Conservation (phyloP, 2,888 invertebrate species). For the Drosophila pseudotalamancana region DNA sequence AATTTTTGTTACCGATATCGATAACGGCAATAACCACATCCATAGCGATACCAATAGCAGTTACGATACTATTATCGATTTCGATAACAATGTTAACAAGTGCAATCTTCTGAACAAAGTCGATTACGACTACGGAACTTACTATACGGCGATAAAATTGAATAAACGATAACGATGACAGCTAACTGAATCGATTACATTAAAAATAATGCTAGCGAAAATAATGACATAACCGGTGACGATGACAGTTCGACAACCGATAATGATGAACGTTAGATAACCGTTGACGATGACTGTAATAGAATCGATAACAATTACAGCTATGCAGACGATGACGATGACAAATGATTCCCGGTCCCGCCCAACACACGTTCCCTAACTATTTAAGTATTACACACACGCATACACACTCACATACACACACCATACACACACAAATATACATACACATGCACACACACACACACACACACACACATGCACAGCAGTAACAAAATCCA, state of each 20-base stretch:
- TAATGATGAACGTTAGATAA: not conserved
- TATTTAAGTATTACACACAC: slow-evolving; percentile 53
- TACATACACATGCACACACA: not conserved
- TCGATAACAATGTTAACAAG: not conserved
- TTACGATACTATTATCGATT: not conserved
- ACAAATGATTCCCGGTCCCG: slow-evolving; percentile 39
- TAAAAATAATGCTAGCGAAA: no score
- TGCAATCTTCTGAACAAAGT: not conserved
- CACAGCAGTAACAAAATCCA: slow-evolving; percentile 41
- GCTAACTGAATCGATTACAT: not conserved
- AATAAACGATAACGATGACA: not conserved
- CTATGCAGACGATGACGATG: not conserved
- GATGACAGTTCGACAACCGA: not conserved
- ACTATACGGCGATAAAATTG: no score
- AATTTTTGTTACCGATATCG: not conserved
- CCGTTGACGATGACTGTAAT: slow-evolving; percentile 3
- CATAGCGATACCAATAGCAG: not conserved
- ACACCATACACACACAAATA: slow-evolving; percentile 6
- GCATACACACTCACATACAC: slow-evolving; percentile 7
- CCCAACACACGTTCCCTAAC: slow-evolving; percentile 45
- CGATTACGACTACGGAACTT: not conserved
- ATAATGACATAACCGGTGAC: not conserved
- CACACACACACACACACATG: slow-evolving; percentile 3
- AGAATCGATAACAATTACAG: not conserved
- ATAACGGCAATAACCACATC: not conserved